A percentile compares a stretch with the other conserved stretches of the same genome.
These are phyloP conservation scores for Tuta absoluta DNA, from an alignment of 2,888 invertebrate genomes.

Conservation along the genomic window DNA sequence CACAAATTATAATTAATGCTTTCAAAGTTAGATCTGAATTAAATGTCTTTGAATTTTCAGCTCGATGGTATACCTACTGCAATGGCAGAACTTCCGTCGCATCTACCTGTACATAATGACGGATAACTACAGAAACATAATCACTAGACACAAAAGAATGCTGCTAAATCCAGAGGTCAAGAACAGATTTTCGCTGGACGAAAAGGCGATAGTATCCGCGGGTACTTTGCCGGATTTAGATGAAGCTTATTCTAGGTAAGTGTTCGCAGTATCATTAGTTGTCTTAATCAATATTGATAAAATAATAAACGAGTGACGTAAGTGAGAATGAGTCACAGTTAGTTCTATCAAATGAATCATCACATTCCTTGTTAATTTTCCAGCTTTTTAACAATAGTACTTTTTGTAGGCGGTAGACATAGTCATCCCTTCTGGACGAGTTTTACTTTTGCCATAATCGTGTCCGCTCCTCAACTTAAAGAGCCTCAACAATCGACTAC, in stretches of 20 bases:
- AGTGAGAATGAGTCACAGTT: no score
- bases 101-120: slow-evolving; percentile 96
- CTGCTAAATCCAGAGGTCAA: slow-evolving; percentile 88
- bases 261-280: background rate
- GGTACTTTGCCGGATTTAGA: slow-evolving; percentile 94
- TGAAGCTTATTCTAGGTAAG: slow-evolving; percentile 90
- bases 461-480: no score
- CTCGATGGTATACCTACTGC: slow-evolving; percentile 88
- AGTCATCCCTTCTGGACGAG: no score
- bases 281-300: background rate
- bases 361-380: no score
- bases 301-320: no score
- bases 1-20: no score
- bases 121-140: slow-evolving; percentile 93
- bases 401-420: no score
- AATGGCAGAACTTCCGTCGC: slow-evolving; percentile 94
- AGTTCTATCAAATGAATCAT: no score
- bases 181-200: slow-evolving; percentile 85
- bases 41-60: slow-evolving; percentile 71
- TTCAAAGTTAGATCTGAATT: no score
- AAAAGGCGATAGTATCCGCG: slow-evolving; percentile 91
- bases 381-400: no score
- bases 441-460: no score
- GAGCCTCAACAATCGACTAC: no score
- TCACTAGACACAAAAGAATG: slow-evolving; percentile 90